Conservation (phyloP, 92 coral and sea anemone genomes). For the Heteractis magnifica region DNA sequence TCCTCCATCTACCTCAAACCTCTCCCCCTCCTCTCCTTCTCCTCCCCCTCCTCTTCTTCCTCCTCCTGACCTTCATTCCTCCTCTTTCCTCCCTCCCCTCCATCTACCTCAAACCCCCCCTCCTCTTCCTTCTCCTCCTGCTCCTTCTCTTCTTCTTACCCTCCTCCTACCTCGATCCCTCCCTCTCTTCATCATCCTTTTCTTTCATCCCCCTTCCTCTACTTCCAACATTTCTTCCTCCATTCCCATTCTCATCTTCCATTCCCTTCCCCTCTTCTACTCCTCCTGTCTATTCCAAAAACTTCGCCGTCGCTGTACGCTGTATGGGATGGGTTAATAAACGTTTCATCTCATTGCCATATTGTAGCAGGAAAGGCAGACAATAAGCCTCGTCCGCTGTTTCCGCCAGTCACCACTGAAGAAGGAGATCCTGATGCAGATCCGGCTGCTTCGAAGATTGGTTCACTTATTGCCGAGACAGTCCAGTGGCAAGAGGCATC, state of each 20-base stretch:
- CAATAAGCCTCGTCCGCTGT: not conserved
- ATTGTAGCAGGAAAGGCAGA: slow-evolving; percentile 7
- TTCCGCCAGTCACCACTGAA: not conserved
- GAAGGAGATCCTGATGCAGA: slow-evolving; percentile 4
- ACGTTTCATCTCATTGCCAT: not conserved
- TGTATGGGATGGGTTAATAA: too few relatives aligned
- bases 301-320: too few relatives aligned
- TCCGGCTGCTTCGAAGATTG: slow-evolving; percentile 45
- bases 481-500: slow-evolving; percentile 40
- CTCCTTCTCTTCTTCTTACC: not conserved
- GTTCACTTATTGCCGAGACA: slow-evolving; percentile 46
- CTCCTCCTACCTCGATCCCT: not conserved
- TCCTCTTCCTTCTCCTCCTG: not conserved
- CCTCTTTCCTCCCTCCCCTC: not conserved
- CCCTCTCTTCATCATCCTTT: not conserved
- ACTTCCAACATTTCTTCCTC: too few relatives aligned
- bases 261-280: too few relatives aligned
- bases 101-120: not conserved
- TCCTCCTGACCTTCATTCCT: not conserved
- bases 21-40: not conserved
- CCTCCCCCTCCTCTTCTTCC: not conserved
- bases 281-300: too few relatives aligned
- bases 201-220: not conserved
- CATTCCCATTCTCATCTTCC: too few relatives aligned
- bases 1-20: not conserved